phyloP scores from a whole-genome alignment of 2,888 invertebrate genomes.

The Caenorhabditis japonica region DNA sequence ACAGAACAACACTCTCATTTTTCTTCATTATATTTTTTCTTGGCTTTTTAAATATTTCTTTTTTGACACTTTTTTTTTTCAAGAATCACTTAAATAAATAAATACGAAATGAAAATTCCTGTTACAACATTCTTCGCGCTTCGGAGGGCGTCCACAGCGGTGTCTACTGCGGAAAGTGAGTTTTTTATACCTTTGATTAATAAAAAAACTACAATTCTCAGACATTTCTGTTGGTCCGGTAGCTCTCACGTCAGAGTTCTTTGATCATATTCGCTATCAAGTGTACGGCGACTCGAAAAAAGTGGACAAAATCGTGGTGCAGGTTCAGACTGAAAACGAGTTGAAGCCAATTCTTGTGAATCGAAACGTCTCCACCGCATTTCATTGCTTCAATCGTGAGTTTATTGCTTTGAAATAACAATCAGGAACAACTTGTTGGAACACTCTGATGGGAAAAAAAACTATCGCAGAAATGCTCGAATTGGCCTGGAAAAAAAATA shows the following conservation, averaged over 20 bases:
- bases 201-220: slow-evolving; percentile 2
- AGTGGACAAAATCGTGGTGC: slow-evolving; percentile 54
- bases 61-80: slow-evolving; percentile 3
- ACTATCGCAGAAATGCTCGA: too few relatives aligned
- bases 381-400: slow-evolving; percentile 52
- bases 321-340: slow-evolving; percentile 11
- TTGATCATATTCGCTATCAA: slow-evolving; percentile 50
- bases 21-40: slow-evolving; percentile 8
- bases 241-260: slow-evolving; percentile 42
- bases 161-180: slow-evolving; percentile 17
- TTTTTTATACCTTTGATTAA: neutral
- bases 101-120: slow-evolving; percentile 31
- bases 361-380: slow-evolving; percentile 48
- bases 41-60: slow-evolving; percentile 6
- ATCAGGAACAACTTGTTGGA: too few relatives aligned
- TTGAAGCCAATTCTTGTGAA: slow-evolving; percentile 35
- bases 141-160: slow-evolving; percentile 13
- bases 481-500: too few relatives aligned
- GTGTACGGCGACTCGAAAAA: slow-evolving; percentile 50
- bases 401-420: too few relatives aligned
- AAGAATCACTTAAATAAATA: neutral
- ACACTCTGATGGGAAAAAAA: too few relatives aligned
- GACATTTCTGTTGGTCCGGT: neutral
- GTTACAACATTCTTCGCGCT: slow-evolving; percentile 18
- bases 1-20: slow-evolving; percentile 12